Evolutionary conservation across 2,888 invertebrate species (phyloP).

Genomic region (Nomada lathburiana): DNA sequence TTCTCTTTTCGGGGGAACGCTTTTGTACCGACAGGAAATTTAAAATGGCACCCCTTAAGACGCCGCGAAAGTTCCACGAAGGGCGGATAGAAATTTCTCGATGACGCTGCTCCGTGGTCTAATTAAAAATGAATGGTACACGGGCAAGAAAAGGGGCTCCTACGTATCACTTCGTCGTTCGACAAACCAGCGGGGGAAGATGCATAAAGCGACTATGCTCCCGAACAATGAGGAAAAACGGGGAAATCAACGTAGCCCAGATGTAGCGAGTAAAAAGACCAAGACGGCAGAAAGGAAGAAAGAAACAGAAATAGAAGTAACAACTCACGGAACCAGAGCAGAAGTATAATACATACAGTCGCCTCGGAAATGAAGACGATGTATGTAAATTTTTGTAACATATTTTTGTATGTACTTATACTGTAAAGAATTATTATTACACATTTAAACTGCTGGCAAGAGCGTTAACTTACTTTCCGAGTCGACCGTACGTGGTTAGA

Average conservation of each 20-base stretch:
- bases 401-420: too few relatives aligned
- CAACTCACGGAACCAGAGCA: neutral
- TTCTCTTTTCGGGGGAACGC: too few relatives aligned
- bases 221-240: constrained; percentile 6
- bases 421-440: too few relatives aligned
- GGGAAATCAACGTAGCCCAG: constrained; percentile 34
- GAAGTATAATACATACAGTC: neutral
- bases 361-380: too few relatives aligned
- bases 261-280: constrained; percentile 6
- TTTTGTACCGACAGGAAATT: neutral
- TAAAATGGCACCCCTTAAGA: neutral
- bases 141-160: neutral
- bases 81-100: neutral
- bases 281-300: neutral
- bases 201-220: neutral
- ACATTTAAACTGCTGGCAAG: too few relatives aligned
- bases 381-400: too few relatives aligned
- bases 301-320: neutral
- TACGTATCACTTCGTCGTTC: neutral
- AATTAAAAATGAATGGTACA: constrained; percentile 36
- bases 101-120: constrained; percentile 7
- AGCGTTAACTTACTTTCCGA: too few relatives aligned
- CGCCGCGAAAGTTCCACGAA: too few relatives aligned
- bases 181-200: constrained; percentile 12
- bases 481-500: constrained; percentile 2